These are phyloP conservation scores for Polydrusus tereticollis DNA, from an alignment of 2,888 invertebrate genomes.

Conservation along the genomic window DNA sequence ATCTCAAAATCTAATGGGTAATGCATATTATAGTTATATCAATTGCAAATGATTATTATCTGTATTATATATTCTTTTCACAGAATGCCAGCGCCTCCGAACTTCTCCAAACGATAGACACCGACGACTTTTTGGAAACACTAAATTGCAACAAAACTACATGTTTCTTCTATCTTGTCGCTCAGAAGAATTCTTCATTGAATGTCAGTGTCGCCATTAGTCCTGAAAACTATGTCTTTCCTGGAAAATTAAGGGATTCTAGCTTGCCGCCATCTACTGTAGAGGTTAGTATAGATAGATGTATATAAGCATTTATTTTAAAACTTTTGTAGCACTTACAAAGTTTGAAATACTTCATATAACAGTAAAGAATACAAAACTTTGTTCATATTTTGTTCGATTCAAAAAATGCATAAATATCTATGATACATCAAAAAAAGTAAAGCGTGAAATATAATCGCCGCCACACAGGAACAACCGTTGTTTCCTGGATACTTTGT, in stretches of 20 bases:
- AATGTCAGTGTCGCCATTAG: conserved; percentile 60
- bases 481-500: no score
- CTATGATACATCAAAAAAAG: no score
- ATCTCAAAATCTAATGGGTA: no score
- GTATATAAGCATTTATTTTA: no score
- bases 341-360: no score
- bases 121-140: conserved; percentile 60
- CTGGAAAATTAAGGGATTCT: conserved; percentile 71
- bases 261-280: conserved; percentile 71
- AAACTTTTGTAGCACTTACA: no score
- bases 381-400: no score
- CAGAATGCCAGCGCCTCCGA: conserved; percentile 52
- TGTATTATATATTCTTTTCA: background rate
- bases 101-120: conserved; percentile 50
- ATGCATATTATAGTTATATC: no score
- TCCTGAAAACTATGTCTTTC: conserved; percentile 79
- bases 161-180: conserved; percentile 67
- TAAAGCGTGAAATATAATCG: no score
- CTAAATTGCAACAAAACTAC: conserved; percentile 64
- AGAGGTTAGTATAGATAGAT: conserved; percentile 71
- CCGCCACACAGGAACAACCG: no score
- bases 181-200: conserved; percentile 64
- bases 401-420: no score
- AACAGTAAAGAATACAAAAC: no score
- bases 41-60: background rate